Base-by-base conservation (phyloP, 1,140 invertebrate genomes). In the Drosophila bocki region DNA sequence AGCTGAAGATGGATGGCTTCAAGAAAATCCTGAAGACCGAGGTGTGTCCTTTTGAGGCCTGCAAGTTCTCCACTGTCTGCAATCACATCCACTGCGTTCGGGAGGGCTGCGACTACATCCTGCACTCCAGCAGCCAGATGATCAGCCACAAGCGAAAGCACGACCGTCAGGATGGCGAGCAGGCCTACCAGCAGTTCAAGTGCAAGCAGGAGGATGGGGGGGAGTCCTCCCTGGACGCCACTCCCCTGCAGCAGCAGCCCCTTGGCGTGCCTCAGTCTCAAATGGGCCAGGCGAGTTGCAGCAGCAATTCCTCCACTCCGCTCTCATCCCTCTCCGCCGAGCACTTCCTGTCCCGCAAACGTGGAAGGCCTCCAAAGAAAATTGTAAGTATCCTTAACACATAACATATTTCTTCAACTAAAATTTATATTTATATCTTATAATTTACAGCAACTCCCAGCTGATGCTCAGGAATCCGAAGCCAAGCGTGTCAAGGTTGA, bases 21-120 rank as follows among this genome's bases (percentile, higher is more conserved):
- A 99, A 99, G 92, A 99, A 99, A 93, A 99, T 99, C 92, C 98
- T 99, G 96, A 99, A 99, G 93, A 98, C 98, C 78, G 98, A 99
- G 92, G 94, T 95, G 1, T 99, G 99, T 91, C 96, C 96, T 0
- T 99, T 97, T 93, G 95, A 97, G 33, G 96, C 96, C 64, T 99
- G 99, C 93, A 93, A 93, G 47, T 99, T 99, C 93, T 99, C 98
- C 4, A 95, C 97, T 42, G 97, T 98, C 33, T 98, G 97, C 94
- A 99, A 99, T 94, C 99, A 99, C 93, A 99, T 99, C 62, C 99
- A 99, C 93, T 99, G 99, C 93, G 99, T 99, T 64, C 94, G 98
- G 70, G 96, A 97, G 8, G 97, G 98, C 63, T 99, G 99, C 93
- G 97, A 96, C 91, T 99, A 99, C 92, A 98, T 99, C 0, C 93